Evolutionary conservation across 2,888 invertebrate species (phyloP).

Genomic region (Camponotus fellah): DNA sequence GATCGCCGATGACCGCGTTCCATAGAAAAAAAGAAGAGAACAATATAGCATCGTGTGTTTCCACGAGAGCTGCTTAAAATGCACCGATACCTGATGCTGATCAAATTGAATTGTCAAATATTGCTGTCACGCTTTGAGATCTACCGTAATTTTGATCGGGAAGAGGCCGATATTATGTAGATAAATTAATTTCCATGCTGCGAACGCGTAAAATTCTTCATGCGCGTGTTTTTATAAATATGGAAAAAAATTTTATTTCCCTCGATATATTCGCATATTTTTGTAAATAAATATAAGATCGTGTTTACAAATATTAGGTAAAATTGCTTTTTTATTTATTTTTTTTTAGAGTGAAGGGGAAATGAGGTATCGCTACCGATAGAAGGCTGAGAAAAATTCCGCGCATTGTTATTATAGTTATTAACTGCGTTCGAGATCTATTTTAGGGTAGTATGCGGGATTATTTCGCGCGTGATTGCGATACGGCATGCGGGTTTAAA

Average conservation of each 20-base stretch:
- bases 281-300: not conserved
- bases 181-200: not conserved
- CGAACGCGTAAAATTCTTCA: not conserved
- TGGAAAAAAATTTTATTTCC: not conserved
- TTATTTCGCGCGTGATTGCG: conserved; percentile 45
- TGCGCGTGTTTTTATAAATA: not conserved
- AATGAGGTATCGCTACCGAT: not conserved
- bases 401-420: conserved; percentile 22
- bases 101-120: not conserved
- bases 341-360: not conserved
- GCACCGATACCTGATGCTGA: conserved; percentile 22
- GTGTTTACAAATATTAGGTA: not conserved
- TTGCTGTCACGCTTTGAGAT: conserved; percentile 24
- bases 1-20: conserved; percentile 15
- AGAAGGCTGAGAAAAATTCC: not conserved
- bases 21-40: conserved; percentile 6
- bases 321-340: not conserved
- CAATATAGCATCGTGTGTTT: not conserved
- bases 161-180: not conserved
- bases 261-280: too few species aligned
- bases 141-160: not conserved
- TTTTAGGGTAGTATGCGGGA: conserved; percentile 44
- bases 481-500: conserved; percentile 48
- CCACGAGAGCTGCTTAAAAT: not conserved
- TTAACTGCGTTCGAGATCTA: conserved; percentile 18